Evolutionary conservation across 2,888 invertebrate genomes (phyloP).

Genomic region (Nematopogon swammerdamellus): DNA sequence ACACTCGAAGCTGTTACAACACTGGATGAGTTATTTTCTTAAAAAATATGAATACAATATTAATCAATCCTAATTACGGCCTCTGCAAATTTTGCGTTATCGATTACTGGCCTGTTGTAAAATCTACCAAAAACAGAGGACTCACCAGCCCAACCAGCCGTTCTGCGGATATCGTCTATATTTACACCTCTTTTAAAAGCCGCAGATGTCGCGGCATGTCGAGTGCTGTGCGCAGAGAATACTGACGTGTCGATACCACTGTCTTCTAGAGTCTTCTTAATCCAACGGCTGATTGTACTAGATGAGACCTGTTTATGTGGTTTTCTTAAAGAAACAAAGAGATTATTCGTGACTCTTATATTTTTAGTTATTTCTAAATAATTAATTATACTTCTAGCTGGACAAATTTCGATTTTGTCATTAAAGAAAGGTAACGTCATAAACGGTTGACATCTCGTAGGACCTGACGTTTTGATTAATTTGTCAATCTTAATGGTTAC

Average conservation of each 20-base stretch:
- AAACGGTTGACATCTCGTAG: slow-evolving; percentile 3
- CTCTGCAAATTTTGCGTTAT: background rate
- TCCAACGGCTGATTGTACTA: slow-evolving; percentile 13
- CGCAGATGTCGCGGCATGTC: slow-evolving; percentile 13
- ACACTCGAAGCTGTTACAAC: too few relatives aligned
- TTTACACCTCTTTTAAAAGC: slow-evolving; percentile 10
- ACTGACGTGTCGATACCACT: slow-evolving; percentile 12
- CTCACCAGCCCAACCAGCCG: slow-evolving; percentile 6
- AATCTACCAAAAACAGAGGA: background rate
- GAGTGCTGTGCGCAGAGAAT: slow-evolving; percentile 13
- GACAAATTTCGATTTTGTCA: slow-evolving; percentile 1
- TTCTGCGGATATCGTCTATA: slow-evolving; percentile 11
- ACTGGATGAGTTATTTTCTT: too few relatives aligned
- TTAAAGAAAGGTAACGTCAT: slow-evolving; percentile 4
- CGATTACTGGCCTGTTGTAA: background rate
- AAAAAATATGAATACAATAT: background rate
- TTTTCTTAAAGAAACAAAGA: slow-evolving; percentile 13
- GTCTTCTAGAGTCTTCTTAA: slow-evolving; percentile 9
- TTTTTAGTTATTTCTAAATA: slow-evolving; percentile 2
- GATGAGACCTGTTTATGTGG: slow-evolving; percentile 10
- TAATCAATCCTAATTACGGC: background rate
- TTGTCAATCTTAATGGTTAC: slow-evolving; percentile 1
- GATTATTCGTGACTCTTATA: background rate
- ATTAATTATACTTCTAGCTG: slow-evolving; percentile 4
- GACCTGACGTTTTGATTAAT: slow-evolving; percentile 4